These are phyloP conservation scores for Eidolon dupreanum DNA, from an alignment of 2,797 vertebrate species.

Conservation along the genomic window DNA sequence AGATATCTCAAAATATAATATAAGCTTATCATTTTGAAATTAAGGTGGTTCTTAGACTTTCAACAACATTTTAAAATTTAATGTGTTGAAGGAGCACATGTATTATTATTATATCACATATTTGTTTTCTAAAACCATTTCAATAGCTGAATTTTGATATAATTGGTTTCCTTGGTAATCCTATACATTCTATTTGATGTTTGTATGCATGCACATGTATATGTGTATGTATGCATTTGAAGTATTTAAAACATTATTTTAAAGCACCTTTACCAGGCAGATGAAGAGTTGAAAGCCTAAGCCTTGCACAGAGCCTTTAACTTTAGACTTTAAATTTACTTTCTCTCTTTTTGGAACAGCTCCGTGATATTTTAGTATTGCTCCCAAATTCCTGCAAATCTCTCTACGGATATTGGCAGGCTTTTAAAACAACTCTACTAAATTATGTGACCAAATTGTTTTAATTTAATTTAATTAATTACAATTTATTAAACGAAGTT, in stretches of 20 bases:
- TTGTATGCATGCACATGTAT: not conserved
- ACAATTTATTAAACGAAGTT: not conserved
- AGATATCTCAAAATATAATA: not conserved
- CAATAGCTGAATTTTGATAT: not conserved
- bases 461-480: not conserved
- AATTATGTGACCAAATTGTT: not conserved
- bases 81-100: not conserved
- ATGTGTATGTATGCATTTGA: not conserved
- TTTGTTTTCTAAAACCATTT: not conserved
- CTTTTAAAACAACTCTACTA: not conserved
- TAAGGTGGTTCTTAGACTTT: not conserved
- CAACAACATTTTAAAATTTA: not conserved
- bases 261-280: not conserved
- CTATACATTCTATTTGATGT: not conserved
- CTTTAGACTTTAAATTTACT: not conserved
- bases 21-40: constrained; percentile 4
- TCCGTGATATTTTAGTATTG: not conserved
- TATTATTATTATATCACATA: not conserved
- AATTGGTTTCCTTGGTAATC: not conserved
- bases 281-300: not conserved
- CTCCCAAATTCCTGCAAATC: not conserved
- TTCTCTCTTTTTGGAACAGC: not conserved
- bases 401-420: not conserved
- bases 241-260: not conserved
- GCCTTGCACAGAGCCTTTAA: not conserved